phyloP scores from a whole-genome alignment of 2,888 invertebrate species.

The Kryphioiulus occultus region DNA sequence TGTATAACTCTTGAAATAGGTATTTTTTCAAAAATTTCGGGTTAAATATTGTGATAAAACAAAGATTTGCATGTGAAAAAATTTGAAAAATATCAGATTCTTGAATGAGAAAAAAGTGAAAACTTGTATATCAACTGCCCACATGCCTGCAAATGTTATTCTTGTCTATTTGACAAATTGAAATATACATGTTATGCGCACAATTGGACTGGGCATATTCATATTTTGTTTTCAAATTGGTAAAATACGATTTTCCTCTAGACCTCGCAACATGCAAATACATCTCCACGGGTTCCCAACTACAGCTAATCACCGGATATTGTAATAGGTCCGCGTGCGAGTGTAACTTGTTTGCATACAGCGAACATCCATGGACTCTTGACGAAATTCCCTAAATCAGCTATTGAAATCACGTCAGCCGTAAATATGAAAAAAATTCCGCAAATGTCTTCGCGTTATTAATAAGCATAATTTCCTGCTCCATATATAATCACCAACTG shows the following conservation, averaged over 20 bases:
- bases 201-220: too few species aligned
- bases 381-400: background rate
- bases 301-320: conserved; percentile 29
- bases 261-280: background rate
- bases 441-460: conserved; percentile 33
- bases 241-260: background rate
- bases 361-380: background rate
- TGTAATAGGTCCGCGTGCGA: background rate
- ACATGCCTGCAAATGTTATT: too few species aligned
- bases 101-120: too few species aligned
- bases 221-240: background rate
- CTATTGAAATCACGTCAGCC: conserved; percentile 19
- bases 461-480: conserved; percentile 46
- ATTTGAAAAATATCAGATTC: too few species aligned
- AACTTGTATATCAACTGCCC: too few species aligned
- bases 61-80: too few species aligned
- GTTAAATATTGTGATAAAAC: too few species aligned
- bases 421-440: background rate
- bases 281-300: background rate
- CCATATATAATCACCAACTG: conserved; percentile 35
- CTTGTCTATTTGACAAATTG: too few species aligned
- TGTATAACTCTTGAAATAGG: too few species aligned
- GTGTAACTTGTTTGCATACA: conserved; percentile 18
- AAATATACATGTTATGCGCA: too few species aligned
- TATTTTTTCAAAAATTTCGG: too few species aligned